phyloP scores from a whole-genome alignment of 2,888 invertebrate genomes.

The Nowickia ferox region DNA sequence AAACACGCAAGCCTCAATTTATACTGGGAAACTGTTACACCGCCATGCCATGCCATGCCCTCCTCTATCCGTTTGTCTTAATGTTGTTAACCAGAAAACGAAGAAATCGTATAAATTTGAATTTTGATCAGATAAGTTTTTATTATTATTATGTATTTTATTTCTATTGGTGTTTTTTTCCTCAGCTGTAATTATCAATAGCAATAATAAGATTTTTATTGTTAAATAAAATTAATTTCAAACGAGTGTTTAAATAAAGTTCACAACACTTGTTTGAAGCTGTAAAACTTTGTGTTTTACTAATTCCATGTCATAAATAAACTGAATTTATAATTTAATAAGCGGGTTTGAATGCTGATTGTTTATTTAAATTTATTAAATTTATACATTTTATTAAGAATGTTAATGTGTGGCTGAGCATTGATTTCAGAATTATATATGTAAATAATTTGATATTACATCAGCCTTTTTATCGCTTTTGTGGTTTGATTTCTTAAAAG shows the following conservation, averaged over 20 bases:
- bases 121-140: constrained; percentile 46
- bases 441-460: constrained; percentile 7
- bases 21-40: neutral
- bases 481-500: neutral
- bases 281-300: constrained; percentile 6
- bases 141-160: constrained; percentile 8
- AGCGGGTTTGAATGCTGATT: neutral
- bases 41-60: neutral
- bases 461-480: neutral
- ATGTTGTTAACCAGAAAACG: constrained; percentile 42
- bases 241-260: neutral
- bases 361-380: neutral
- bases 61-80: constrained; percentile 34
- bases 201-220: constrained; percentile 3
- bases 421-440: neutral
- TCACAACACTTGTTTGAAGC: neutral
- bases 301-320: neutral
- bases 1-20: neutral
- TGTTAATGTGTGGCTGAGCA: neutral
- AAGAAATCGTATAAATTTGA: constrained; percentile 54
- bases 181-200: neutral
- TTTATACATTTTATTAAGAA: constrained; percentile 12
- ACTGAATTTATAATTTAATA: neutral
- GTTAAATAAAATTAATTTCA: constrained; percentile 6
- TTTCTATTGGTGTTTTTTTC: constrained; percentile 1